A percentile compares a stretch with the other conserved stretches of the same genome.
Conservation (phyloP, 2,888 invertebrate genomes). For the Catonia carolina region DNA sequence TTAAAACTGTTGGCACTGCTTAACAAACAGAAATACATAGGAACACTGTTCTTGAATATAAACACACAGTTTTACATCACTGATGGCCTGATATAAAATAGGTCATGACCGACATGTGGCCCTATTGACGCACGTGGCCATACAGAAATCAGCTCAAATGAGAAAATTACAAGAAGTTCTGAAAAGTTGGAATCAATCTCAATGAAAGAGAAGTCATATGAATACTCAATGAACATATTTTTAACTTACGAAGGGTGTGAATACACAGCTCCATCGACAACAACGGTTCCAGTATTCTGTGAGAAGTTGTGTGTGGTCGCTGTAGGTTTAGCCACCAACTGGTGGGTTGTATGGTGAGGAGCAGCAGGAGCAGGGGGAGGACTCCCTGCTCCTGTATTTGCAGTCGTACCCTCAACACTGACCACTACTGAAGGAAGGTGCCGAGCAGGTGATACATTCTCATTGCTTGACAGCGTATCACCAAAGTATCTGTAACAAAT, state of each 20-base stretch:
- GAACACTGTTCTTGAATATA: too few relatives aligned
- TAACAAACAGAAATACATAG: too few relatives aligned
- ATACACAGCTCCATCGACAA: conserved; percentile 34
- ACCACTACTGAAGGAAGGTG: conserved; percentile 11
- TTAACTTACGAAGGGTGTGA: conserved; percentile 41
- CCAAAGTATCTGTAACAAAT: conserved; percentile 45
- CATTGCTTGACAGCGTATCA: conserved; percentile 47
- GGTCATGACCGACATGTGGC: background rate
- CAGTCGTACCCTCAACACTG: background rate
- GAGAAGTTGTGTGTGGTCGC: conserved; percentile 1
- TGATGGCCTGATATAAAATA: too few relatives aligned
- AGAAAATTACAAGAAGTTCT: background rate
- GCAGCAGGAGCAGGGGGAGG: background rate
- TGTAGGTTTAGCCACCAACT: background rate
- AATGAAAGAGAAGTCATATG: too few relatives aligned
- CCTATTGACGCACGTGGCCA: background rate
- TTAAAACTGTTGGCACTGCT: too few relatives aligned
- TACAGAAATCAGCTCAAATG: background rate
- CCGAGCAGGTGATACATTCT: conserved; percentile 29
- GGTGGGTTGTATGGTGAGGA: background rate
- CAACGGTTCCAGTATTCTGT: conserved; percentile 17
- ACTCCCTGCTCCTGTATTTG: background rate
- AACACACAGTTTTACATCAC: too few relatives aligned
- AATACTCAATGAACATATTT: conserved; percentile 23
- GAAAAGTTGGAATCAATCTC: too few relatives aligned